Percentiles rank a stretch among this genome's conserved stretches.
Evolutionary conservation across 2,797 vertebrate species (phyloP).

Genomic region (Mormyrops boulengeri): DNA sequence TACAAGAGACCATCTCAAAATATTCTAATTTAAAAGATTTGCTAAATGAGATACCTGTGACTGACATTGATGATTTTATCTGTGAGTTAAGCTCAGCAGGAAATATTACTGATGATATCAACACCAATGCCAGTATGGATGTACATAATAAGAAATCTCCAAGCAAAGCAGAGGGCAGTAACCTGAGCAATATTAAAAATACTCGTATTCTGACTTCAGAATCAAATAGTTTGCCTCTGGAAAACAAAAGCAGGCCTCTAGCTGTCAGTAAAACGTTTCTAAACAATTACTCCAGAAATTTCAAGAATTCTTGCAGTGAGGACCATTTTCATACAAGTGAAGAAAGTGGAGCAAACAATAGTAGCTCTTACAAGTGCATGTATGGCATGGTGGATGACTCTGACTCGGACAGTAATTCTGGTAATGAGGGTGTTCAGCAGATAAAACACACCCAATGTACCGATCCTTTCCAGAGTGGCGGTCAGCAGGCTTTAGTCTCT

Average conservation of each 20-base stretch:
- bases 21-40: constrained; percentile 20
- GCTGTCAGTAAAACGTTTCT: constrained; percentile 67
- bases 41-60: constrained; percentile 45
- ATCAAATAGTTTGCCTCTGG: constrained; percentile 48
- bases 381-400: constrained; percentile 69
- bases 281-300: constrained; percentile 73
- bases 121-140: constrained; percentile 9
- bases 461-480: constrained; percentile 8
- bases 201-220: background rate
- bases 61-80: constrained; percentile 62
- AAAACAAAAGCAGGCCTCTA: constrained; percentile 56
- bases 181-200: constrained; percentile 15
- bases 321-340: constrained; percentile 37
- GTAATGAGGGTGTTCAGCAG: constrained; percentile 40
- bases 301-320: constrained; percentile 59
- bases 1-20: constrained; percentile 27
- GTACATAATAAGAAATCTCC: constrained; percentile 9
- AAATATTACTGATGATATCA: constrained; percentile 18
- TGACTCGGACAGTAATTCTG: constrained; percentile 69
- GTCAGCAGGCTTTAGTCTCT: constrained; percentile 50
- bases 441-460: constrained; percentile 22
- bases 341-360: constrained; percentile 28
- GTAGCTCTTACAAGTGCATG: constrained; percentile 53
- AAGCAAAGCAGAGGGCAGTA: constrained; percentile 10
- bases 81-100: constrained; percentile 42